phyloP scores from a whole-genome alignment of 2,113 vertebrate species.

The Rhineura floridana region DNA sequence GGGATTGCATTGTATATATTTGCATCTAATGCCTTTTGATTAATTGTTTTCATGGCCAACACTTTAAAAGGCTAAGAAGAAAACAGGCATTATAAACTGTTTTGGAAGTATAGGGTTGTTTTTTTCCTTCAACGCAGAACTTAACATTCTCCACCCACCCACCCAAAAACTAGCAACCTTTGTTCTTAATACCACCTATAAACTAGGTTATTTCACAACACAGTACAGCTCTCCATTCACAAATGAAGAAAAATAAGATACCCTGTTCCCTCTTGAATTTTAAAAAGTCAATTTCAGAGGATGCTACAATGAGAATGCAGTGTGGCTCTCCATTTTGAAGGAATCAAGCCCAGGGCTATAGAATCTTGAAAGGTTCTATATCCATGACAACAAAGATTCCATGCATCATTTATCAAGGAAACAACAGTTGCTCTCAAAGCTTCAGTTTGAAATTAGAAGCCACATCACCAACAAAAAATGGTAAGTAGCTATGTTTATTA shows the following conservation, averaged over 20 bases:
- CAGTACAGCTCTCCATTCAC: background rate
- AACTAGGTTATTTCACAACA: background rate
- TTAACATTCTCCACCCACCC: accelerated
- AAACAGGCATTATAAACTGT: slow-evolving; percentile 46
- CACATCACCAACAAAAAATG: background rate
- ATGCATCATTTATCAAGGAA: background rate
- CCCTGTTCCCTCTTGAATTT: background rate
- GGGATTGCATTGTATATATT: slow-evolving; percentile 82
- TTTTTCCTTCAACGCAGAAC: background rate
- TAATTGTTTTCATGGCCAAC: slow-evolving; percentile 87
- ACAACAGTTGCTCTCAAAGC: background rate
- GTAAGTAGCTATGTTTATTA: background rate
- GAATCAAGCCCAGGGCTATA: accelerated
- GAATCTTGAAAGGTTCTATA: background rate
- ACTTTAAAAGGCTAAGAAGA: slow-evolving; percentile 88
- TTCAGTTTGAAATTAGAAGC: slow-evolving; percentile 1
- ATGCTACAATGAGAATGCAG: background rate
- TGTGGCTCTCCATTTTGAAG: background rate
- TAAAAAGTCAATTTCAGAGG: background rate
- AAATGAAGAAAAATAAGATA: too few relatives aligned
- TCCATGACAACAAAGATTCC: background rate
- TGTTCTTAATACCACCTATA: background rate
- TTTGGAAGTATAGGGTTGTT: accelerated
- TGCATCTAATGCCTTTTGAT: slow-evolving; percentile 83
- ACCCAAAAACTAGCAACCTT: background rate